A percentile compares a stretch with the other conserved stretches of the same genome.
These are phyloP conservation scores for Nematopogon swammerdamellus DNA, from an alignment of 2,888 invertebrate genomes.

Conservation along the genomic window DNA sequence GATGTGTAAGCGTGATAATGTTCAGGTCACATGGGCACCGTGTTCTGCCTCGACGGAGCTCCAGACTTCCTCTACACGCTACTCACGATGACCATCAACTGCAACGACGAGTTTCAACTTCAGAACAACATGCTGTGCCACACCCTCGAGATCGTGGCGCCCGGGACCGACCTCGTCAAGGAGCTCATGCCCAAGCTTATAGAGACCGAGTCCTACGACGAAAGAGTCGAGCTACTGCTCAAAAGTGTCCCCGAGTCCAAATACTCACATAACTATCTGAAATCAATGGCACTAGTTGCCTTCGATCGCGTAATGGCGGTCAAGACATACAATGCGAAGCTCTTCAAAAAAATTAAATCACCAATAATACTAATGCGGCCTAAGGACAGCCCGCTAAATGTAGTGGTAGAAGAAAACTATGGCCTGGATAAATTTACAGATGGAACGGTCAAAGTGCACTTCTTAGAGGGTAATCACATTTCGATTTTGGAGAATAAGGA, in stretches of 20 bases:
- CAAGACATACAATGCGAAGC: constrained; percentile 36
- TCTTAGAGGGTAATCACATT: constrained; percentile 70
- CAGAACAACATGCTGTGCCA: constrained; percentile 58
- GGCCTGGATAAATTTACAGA: constrained; percentile 59
- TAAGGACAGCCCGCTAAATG: constrained; percentile 47
- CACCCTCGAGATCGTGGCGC: constrained; percentile 47
- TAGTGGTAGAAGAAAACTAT: constrained; percentile 61
- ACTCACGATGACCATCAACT: constrained; percentile 40
- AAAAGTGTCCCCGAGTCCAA: constrained; percentile 36
- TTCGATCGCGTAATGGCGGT: constrained; percentile 57
- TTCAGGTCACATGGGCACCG: constrained; percentile 50
- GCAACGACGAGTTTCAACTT: constrained; percentile 41
- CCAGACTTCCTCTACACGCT: constrained; percentile 65
- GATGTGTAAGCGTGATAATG: too few species aligned
- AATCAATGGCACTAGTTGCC: constrained; percentile 18
- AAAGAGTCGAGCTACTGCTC: constrained; percentile 51
- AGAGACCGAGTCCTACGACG: constrained; percentile 52
- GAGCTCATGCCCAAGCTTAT: constrained; percentile 40
- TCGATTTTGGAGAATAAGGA: constrained; percentile 65
- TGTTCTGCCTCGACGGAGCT: constrained; percentile 79
- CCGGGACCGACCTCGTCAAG: constrained; percentile 29
- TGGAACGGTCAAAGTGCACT: constrained; percentile 55
- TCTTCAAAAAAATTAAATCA: constrained; percentile 49
- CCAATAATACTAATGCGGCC: constrained; percentile 63
- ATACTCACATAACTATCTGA: constrained; percentile 29